A percentile compares a stretch with the other conserved stretches of the same genome.
These are phyloP conservation scores for Columbina picui DNA, from an alignment of 2,113 vertebrate genomes.

Conservation along the genomic window DNA sequence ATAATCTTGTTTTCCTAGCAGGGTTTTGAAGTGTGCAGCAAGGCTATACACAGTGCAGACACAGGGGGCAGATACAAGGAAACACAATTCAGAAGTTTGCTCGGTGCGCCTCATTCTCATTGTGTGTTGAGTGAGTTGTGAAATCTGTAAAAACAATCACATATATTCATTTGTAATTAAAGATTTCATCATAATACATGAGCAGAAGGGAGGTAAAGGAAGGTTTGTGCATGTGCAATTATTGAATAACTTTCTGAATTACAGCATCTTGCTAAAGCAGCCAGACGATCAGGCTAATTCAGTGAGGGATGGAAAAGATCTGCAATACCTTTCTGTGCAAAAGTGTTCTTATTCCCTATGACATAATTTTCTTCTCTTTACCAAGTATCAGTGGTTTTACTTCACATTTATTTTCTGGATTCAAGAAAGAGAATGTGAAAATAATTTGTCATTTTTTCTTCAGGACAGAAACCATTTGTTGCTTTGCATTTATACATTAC, in stretches of 20 bases:
- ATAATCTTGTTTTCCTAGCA: neutral
- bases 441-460: neutral
- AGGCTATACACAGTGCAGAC: neutral
- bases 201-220: conserved; percentile 3
- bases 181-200: neutral
- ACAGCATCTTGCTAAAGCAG: conserved; percentile 9
- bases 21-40: neutral
- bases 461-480: neutral
- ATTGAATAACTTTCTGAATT: conserved; percentile 41
- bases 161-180: conserved; percentile 16
- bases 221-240: neutral
- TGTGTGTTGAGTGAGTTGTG: neutral
- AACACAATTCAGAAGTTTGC: neutral
- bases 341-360: neutral
- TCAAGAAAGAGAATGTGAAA: neutral
- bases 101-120: neutral
- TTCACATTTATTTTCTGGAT: neutral
- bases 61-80: neutral
- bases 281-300: neutral
- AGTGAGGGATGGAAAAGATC: neutral
- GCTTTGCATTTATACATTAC: neutral
- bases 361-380: neutral
- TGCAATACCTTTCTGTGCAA: neutral
- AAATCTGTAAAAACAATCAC: conserved; percentile 22
- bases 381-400: neutral